Base-by-base conservation (phyloP, 2,797 vertebrate species). In the Anas flavirostris region DNA sequence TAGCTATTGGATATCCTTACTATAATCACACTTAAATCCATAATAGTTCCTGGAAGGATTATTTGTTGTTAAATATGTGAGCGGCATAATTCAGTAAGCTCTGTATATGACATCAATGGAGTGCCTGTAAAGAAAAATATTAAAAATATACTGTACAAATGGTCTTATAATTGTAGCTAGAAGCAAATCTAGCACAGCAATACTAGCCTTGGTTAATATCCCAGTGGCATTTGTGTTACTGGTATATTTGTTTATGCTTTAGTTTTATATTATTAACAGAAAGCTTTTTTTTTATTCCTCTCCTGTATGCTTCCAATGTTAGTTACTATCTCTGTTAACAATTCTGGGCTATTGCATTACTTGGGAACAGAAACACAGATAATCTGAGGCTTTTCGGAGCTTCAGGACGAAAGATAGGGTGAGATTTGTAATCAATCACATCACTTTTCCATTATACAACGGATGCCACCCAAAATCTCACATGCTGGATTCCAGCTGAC, bases 31-130 rank as follows among this genome's bases (percentile, higher is more conserved):
- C 48, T 94, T 93, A 92, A 89, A 93, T 69, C 74, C 84, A 43
- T 67, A 96, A 93, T 93, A 83, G 74, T 70, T 95, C 53, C 69
- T 94, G 55, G n/a, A 95, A 95, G 74, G 66, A 94, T 95, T 91
- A 93, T 93, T 95, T 92, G 62, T 91, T 94, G 91, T 91, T 95
- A 95, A 95, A 94, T 80, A 83, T 87, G 70, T 86, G 87, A 97
- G 64, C 90, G 48, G 41, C 74, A 86, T 94, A 90, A 92, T 93
- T 94, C 82, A 92, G 67, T 85, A 83, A 94, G 68, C 44, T 90
- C 82, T 88, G 29, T 53, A 76, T 67, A 56, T 88, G 72, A 90
- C 87, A 86, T 41, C 94, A 87, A 96, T 79, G 23, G 53, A 95
- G 15, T 81, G 23, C 7, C 50, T 89, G 46, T 68, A 90, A 95